Evolutionary conservation across 2,113 vertebrate genomes (phyloP).

Genomic region (Semnornis frantzii): DNA sequence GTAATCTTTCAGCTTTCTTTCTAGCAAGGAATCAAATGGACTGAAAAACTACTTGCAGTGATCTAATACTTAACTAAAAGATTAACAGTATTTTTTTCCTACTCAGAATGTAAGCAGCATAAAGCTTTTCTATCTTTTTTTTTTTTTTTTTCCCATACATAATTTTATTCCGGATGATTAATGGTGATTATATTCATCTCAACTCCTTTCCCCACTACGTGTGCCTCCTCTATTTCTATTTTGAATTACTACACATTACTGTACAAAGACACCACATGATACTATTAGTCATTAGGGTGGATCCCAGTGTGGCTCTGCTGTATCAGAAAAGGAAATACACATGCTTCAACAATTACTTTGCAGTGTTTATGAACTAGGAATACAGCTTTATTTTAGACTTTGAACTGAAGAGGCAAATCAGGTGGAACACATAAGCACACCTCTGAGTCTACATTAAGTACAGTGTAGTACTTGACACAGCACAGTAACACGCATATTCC

Average conservation of each 20-base stretch:
- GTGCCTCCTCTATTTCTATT: not conserved
- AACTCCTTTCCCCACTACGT: not conserved
- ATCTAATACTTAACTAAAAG: not conserved
- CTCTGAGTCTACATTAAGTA: not conserved
- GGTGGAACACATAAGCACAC: not conserved
- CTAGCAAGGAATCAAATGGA: not conserved
- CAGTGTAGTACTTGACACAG: not conserved
- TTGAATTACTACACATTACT: not conserved
- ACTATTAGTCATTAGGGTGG: slow-evolving; percentile 9
- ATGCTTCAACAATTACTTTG: not conserved
- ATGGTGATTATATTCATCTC: not conserved
- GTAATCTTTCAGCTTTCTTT: not conserved
- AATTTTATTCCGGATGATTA: not conserved
- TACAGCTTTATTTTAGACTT: not conserved
- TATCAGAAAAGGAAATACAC: not conserved
- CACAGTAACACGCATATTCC: accelerated
- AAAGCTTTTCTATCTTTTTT: not conserved
- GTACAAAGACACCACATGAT: not conserved
- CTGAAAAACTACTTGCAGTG: not conserved
- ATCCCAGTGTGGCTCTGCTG: not conserved
- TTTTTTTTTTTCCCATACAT: not conserved
- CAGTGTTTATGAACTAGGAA: not conserved
- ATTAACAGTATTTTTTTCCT: not conserved
- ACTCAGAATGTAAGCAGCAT: not conserved
- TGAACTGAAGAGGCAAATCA: not conserved